Conservation (phyloP, 2,113 vertebrate genomes). For the Platysteira castanea region DNA sequence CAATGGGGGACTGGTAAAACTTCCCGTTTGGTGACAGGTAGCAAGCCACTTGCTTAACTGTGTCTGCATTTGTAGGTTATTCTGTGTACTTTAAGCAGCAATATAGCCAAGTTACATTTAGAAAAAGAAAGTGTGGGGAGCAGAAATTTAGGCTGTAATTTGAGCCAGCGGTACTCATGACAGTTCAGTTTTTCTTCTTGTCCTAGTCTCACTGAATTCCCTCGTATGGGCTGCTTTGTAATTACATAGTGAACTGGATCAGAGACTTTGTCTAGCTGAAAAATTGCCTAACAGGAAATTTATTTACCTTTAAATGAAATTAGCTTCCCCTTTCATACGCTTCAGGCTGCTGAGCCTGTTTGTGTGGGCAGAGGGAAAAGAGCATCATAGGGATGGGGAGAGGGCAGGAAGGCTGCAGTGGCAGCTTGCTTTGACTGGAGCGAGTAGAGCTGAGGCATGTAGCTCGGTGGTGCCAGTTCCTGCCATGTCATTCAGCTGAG, state of each 20-base stretch:
- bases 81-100: not conserved
- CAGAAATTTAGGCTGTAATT: not conserved
- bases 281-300: not conserved
- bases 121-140: not conserved
- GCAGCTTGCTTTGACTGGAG: not conserved
- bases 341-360: not conserved
- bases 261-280: not conserved
- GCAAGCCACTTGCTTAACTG: not conserved
- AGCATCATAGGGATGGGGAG: not conserved
- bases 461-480: not conserved
- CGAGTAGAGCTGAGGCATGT: fast-evolving
- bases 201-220: not conserved
- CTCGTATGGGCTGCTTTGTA: not conserved
- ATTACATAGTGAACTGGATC: not conserved
- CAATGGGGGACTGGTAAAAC: not conserved
- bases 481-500: not conserved
- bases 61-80: not conserved
- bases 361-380: not conserved
- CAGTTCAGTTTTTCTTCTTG: not conserved
- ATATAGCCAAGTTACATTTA: not conserved
- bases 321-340: not conserved
- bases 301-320: not conserved
- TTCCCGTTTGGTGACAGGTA: not conserved
- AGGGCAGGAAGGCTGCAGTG: not conserved
- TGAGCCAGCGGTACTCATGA: not conserved